These are phyloP conservation scores for Amphimallon solstitiale DNA, from an alignment of 2,888 invertebrate genomes.

Conservation along the genomic window DNA sequence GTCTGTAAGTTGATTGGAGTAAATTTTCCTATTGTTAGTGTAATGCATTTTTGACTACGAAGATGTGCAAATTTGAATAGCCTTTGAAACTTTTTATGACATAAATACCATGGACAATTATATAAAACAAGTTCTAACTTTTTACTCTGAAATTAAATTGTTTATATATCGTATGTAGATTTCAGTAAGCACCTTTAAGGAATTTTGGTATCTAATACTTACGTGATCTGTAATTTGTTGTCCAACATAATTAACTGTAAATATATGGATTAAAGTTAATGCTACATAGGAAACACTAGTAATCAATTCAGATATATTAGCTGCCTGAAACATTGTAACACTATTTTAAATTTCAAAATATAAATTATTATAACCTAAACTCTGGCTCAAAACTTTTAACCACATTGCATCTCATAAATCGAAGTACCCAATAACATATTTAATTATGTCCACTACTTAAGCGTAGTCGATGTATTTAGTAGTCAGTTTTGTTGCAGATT, in stretches of 20 bases:
- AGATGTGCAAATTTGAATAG: conserved; percentile 40
- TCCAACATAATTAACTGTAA: conserved; percentile 46
- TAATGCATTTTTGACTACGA: conserved; percentile 38
- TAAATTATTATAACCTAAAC: no score
- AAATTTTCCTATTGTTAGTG: conserved; percentile 44
- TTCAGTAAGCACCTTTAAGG: no score
- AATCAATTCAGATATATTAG: background rate
- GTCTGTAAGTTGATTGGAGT: conserved; percentile 43
- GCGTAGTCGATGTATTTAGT: no score
- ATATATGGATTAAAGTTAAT: conserved; percentile 42
- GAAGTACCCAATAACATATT: no score
- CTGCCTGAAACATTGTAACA: conserved; percentile 3
- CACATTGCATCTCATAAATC: no score
- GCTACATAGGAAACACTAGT: conserved; percentile 16
- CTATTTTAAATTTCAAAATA: no score
- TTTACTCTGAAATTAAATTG: conserved; percentile 35
- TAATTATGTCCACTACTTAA: no score
- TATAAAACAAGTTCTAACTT: conserved; percentile 33
- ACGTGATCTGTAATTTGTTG: conserved; percentile 43
- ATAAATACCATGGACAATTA: conserved; percentile 43
- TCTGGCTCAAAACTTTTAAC: no score
- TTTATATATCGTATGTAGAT: no score
- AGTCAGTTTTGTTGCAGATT: no score
- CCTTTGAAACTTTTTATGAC: conserved; percentile 31
- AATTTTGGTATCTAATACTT: no score